Evolutionary conservation across 2,888 invertebrate species (phyloP).

Genomic region (Conomelus anceps): DNA sequence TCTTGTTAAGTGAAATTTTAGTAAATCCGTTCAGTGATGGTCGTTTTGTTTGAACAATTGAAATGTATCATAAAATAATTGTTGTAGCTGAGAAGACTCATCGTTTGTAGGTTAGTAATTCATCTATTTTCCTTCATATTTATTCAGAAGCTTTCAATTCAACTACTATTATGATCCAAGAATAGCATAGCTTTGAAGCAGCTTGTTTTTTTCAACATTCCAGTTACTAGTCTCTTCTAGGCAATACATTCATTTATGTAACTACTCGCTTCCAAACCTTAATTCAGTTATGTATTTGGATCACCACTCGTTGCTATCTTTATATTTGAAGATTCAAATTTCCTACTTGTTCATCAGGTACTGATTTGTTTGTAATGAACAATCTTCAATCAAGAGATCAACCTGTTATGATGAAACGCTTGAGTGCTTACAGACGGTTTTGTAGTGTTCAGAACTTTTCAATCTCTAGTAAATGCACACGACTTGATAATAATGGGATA

Average conservation of each 20-base stretch:
- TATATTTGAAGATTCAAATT: no score
- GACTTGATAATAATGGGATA: no score
- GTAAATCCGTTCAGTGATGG: background rate
- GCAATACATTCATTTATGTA: background rate
- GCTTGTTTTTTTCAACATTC: background rate
- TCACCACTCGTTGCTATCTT: background rate
- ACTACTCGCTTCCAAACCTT: background rate
- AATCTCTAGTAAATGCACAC: no score
- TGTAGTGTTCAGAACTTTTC: no score
- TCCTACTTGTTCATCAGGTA: no score
- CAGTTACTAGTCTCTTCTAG: background rate
- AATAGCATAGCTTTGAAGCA: background rate
- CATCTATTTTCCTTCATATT: background rate
- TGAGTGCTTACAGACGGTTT: background rate
- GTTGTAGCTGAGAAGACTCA: background rate
- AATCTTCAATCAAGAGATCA: no score
- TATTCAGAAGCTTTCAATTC: background rate
- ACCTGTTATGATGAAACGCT: background rate
- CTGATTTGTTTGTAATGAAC: no score
- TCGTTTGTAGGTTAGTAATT: background rate
- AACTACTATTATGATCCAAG: background rate
- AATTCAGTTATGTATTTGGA: background rate
- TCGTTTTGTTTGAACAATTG: background rate
- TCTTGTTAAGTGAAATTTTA: background rate
- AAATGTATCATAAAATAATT: background rate